phyloP scores from a whole-genome alignment of 2,797 vertebrate genomes.

The Mionectes olivaceus region DNA sequence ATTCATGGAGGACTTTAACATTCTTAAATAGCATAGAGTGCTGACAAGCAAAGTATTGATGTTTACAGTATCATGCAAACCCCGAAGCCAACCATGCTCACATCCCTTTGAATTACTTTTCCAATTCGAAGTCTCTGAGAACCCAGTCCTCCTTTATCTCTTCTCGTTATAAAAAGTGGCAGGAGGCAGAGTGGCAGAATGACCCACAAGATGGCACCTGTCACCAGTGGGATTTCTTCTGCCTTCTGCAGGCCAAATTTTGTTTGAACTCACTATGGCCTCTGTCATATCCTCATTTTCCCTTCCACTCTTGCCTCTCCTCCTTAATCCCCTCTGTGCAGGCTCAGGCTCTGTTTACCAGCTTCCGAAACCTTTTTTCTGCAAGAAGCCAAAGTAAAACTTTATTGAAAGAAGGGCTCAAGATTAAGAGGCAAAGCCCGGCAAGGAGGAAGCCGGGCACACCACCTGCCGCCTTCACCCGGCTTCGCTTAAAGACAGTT shows the following conservation, averaged over 20 bases:
- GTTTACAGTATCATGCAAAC: conserved; percentile 69
- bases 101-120: conserved; percentile 80
- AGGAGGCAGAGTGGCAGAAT: conserved; percentile 97
- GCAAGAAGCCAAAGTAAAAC: conserved; percentile 75
- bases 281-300: conserved; percentile 96
- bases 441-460: neutral
- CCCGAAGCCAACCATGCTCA: conserved; percentile 68
- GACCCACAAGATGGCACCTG: conserved; percentile 99
- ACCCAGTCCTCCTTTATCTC: conserved; percentile 79
- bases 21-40: conserved; percentile 65
- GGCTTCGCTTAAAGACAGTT: neutral
- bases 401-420: conserved; percentile 71
- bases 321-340: conserved; percentile 73
- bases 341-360: conserved; percentile 71
- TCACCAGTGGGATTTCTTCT: conserved; percentile 92
- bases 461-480: conserved; percentile 4
- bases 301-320: conserved; percentile 88
- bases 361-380: conserved; percentile 70
- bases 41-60: conserved; percentile 59
- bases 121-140: conserved; percentile 67
- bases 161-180: conserved; percentile 94
- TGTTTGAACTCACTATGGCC: conserved; percentile 95
- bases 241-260: conserved; percentile 98
- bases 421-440: conserved; percentile 37
- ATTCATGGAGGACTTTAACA: conserved; percentile 15